Base-by-base conservation (phyloP, 2,888 invertebrate genomes). In the Omphaloscelis lunosa region DNA sequence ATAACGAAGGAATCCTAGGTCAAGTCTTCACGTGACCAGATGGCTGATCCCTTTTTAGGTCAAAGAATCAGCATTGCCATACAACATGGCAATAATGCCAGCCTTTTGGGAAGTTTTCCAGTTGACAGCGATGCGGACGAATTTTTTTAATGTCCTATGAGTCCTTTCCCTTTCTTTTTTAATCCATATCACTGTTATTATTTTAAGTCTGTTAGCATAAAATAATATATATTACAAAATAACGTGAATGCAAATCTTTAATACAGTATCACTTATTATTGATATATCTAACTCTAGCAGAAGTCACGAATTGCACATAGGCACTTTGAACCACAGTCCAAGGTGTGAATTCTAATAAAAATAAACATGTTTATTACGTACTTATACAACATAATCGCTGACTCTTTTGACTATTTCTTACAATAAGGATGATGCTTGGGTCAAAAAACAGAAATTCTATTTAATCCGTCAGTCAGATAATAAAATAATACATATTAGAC, bases 271-370 rank as follows among this genome's bases (percentile, higher is more conserved):
- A 39, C 34, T 23, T 39, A 62, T n/a, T 39, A 63, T 48, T 48
- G 23, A 23, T 29, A 23, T 29, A 51, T 23, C 23, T 29, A 51
- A 29, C 23, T 29, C 8, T 29, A 51, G 53, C 39, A 56, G 12
- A 69, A 66, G 29, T 39, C 7, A 23, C n/a, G 1, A 27, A 62
- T 41, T 29, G 48, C 29, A 34, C 11, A n/a, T 17, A n/a, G 0
- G 17, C 15, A 80, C 72, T 75, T 61, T 51, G 61, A 61, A 41
- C 39, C 66, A 56, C 15, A 65, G 58, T 67, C 61, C 79, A 45
- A 67, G 6, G 15, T 45, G 53, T 29, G 6, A 53, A 58, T 15
- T 63, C 29, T 63, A 70, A 65, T 45, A 77, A 29, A 71, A 17
- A 23, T 66, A 45, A 62, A 70, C 70, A 67, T 7, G 45, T 29